Evolutionary conservation across 2,888 invertebrate genomes (phyloP), one percentile per base, ranked within the genome.

Genomic region (Girardia tigrina): DNA sequence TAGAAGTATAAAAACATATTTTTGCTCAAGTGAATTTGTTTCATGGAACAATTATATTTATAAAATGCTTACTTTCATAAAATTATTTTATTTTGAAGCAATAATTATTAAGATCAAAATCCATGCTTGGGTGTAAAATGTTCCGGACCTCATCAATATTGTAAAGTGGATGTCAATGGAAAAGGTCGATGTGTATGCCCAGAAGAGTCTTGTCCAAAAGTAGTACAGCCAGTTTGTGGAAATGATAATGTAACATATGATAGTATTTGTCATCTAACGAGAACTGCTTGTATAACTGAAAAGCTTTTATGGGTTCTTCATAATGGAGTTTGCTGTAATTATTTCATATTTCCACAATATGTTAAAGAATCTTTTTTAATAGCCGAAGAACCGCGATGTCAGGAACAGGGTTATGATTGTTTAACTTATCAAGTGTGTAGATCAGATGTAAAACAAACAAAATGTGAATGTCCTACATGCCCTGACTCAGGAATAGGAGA

Each of bases 221-320:
- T 80, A 23, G 79, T 81, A 71, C 78, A 80, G 0, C 91, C 91
- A 0, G 90, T 91, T 28, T 92, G 91, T 81, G 91, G 90, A 76
- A 89, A 90, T 26, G 93, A 94, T 80, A 91, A 90, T 0, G 87
- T 90, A 82, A 92, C 93, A 82, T 94, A 94, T 85, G 89, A 90
- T 29, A 92, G 90, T 80, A 88, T 90, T 75, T 94, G 94, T 82
- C 91, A 93, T 85, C 89, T 94, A 88, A 78, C 79, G 75, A 88
- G 89, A 80, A 89, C 90, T 81, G 89, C 91, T 0, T 93, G 93
- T 79, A 82, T 85, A 26, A 20, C 20, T 14, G 69, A 75, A 28
- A 76, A 36, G 28, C 26, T 42, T 16, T 20, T 76, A 23, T 28
- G 27, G 27, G 28, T 74, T 27, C 42, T 28, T 28, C 23, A 76